Evolutionary conservation across 2,797 vertebrate genomes (phyloP).

Genomic region (Xerus rutilus): DNA sequence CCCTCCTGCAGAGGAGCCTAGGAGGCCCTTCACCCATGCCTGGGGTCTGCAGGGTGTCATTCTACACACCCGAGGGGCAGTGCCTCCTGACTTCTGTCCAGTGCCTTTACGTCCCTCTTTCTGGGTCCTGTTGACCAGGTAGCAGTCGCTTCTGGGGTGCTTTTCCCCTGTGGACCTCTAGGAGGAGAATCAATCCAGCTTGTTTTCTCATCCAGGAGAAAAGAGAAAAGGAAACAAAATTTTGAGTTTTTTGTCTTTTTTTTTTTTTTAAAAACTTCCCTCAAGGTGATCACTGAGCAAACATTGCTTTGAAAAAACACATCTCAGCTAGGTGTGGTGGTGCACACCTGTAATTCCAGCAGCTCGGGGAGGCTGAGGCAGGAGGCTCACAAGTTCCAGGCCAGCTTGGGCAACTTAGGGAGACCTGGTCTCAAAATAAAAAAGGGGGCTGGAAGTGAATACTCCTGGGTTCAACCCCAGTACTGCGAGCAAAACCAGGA

Average conservation of each 20-base stretch:
- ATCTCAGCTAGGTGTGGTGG: no score
- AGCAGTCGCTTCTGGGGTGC: neutral
- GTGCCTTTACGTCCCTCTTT: neutral
- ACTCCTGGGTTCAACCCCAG: no score
- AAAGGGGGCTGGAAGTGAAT: neutral
- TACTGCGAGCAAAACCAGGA: no score
- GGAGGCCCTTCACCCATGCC: neutral
- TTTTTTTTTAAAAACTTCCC: neutral
- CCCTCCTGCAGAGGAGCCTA: accelerated
- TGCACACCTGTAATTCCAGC: neutral
- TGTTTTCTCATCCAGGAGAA: neutral
- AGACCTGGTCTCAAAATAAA: neutral
- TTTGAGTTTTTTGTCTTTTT: neutral
- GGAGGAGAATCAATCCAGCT: neutral
- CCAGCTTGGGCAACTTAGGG: neutral
- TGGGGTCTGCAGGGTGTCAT: accelerated
- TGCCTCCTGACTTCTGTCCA: neutral
- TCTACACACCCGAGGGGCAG: no score
- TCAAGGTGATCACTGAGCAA: neutral
- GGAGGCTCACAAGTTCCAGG: neutral
- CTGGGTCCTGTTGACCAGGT: neutral
- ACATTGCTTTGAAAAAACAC: neutral
- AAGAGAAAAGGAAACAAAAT: neutral
- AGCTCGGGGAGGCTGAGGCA: no score
- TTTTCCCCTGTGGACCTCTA: neutral